Evolutionary conservation across 2,113 vertebrate genomes (phyloP).

Genomic region (Menura novaehollandiae): DNA sequence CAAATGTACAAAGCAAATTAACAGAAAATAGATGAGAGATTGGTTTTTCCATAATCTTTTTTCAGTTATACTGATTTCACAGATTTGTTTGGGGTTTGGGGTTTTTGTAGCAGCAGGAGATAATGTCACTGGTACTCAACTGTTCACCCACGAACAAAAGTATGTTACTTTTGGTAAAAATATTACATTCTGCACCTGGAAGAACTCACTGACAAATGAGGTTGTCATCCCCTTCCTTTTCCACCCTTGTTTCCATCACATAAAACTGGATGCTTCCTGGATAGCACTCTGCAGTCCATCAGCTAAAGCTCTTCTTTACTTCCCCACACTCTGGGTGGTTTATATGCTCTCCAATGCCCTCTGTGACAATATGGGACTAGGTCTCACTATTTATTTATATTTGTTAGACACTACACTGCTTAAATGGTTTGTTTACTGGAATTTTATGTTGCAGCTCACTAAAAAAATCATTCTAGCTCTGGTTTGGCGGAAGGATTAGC

Average conservation of each 20-base stretch:
- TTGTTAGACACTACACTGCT: neutral
- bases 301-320: neutral
- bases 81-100: neutral
- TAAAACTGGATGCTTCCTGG: neutral
- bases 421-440: neutral
- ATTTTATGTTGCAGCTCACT: neutral
- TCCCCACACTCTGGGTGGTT: neutral
- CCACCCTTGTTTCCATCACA: neutral
- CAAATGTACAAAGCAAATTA: neutral
- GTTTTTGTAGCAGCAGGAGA: neutral
- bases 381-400: neutral
- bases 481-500: neutral
- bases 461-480: neutral
- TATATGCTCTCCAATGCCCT: neutral
- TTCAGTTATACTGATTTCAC: neutral
- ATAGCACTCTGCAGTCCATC: neutral
- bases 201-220: neutral
- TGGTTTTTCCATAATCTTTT: neutral
- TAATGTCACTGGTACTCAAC: neutral
- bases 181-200: neutral
- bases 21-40: neutral
- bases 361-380: neutral
- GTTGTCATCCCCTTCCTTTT: neutral
- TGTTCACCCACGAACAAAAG: neutral
- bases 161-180: neutral